These are phyloP conservation scores for Hypotaenidia philippensis DNA, from an alignment of 2,797 vertebrate genomes.

Conservation along the genomic window DNA sequence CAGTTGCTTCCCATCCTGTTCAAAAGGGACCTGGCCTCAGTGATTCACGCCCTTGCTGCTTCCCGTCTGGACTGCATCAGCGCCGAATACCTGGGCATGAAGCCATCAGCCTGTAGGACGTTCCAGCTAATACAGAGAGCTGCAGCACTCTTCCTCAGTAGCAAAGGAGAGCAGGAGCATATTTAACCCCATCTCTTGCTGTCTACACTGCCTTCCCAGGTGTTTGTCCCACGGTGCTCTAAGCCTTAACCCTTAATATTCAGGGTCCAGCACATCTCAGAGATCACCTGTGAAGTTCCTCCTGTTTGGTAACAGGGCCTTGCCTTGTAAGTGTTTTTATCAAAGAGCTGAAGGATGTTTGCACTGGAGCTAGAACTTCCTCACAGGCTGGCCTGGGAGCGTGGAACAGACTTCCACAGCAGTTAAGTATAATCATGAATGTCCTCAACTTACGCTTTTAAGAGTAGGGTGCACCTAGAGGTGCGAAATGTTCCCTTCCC, in stretches of 20 bases:
- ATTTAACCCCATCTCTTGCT: not conserved
- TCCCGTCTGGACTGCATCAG: slow-evolving; percentile 62
- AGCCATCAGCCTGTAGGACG: slow-evolving; percentile 53
- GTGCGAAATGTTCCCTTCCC: not conserved
- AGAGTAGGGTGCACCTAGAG: not conserved
- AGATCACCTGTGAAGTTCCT: not conserved
- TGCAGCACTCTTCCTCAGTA: slow-evolving; percentile 7
- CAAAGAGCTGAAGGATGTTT: not conserved
- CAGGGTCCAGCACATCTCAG: not conserved
- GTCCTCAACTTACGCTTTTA: not conserved
- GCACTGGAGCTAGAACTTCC: not conserved
- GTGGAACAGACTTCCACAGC: not conserved
- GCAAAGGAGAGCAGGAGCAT: not conserved
- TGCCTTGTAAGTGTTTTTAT: not conserved
- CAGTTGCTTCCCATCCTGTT: slow-evolving; percentile 43
- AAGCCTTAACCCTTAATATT: not conserved
- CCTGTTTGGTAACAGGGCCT: not conserved
- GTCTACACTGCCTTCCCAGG: not conserved
- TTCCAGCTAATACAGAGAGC: slow-evolving; percentile 38
- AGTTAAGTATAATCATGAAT: not conserved
- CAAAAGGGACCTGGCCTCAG: slow-evolving; percentile 53
- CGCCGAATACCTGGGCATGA: slow-evolving; percentile 50
- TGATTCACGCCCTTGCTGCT: slow-evolving; percentile 66
- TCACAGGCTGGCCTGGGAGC: not conserved
- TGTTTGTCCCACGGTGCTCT: not conserved